Conservation (phyloP, 2,888 invertebrate genomes). For the Drosophila macrospina region DNA sequence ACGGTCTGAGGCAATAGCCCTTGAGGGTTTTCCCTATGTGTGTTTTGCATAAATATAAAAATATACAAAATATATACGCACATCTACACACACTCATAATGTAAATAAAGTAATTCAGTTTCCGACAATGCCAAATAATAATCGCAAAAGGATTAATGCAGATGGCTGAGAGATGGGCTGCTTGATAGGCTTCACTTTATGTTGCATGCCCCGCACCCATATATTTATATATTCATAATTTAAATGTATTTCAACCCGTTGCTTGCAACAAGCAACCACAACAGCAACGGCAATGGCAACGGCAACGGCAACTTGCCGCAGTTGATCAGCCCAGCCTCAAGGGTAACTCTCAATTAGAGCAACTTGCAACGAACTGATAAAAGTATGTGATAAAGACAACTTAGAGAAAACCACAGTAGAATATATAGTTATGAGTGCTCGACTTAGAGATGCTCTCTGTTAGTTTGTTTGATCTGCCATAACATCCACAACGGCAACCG, state of each 20-base stretch:
- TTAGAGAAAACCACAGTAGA: not conserved
- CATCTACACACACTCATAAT: conserved; percentile 14
- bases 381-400: conserved; percentile 11
- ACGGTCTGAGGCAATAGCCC: conserved; percentile 25
- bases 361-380: conserved; percentile 3
- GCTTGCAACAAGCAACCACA: conserved; percentile 4
- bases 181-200: conserved; percentile 25
- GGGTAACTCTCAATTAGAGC: conserved; percentile 10
- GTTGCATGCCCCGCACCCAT: conserved; percentile 6
- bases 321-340: conserved; percentile 1
- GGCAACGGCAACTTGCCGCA: conserved; percentile 32
- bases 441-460: not conserved
- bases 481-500: no score
- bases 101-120: conserved; percentile 45
- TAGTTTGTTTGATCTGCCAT: not conserved
- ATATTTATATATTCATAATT: conserved; percentile 47
- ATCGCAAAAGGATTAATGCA: conserved; percentile 53
- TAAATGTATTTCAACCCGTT: conserved; percentile 53
- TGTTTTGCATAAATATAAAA: conserved; percentile 50
- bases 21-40: conserved; percentile 32
- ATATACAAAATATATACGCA: conserved; percentile 36
- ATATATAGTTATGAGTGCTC: not conserved
- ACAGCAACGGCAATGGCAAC: no score
- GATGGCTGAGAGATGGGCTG: conserved; percentile 63
- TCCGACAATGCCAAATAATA: conserved; percentile 32